Base-by-base conservation (phyloP, 1,140 invertebrate species). In the Drosophila chauvacae region DNA sequence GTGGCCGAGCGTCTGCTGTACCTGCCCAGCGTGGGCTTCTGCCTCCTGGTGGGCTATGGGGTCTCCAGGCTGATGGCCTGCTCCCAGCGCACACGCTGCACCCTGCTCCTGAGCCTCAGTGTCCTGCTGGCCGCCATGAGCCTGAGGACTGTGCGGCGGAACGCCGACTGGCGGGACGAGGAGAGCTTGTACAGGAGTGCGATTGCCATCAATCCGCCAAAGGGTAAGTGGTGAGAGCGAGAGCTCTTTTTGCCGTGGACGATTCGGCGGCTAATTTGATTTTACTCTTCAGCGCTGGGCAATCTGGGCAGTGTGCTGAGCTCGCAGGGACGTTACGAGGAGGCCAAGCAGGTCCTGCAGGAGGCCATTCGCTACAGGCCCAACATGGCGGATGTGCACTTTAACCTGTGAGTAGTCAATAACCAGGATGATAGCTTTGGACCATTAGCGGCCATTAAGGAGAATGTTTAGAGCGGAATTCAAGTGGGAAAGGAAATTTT, bases 301-400 rank as follows among this genome's bases (percentile, higher is more conserved):
- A 98, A 98, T 94, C 94, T 98, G 92, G 98, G 97, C 64, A 98
- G 97, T 91, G 96, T 98, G 59, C 94, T 98, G 60, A 99, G 97
- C 92, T 95, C 96, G 26, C 96, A 97, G 92, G 97, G 97, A 42
- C 94, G 96, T 65, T 94, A 95, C 47, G 94, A 95, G 47, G 97
- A 98, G 94, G 98, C 98, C 2, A 97, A 98, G 93, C 94, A 94
- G 88, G 97, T 97, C 28, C 97, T 97, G 92, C 95, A 96, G 91
- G 96, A 96, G 92, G 98, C 98, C 48, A 95, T 99, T 26, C 94
- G 95, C 63, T 96, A 97, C 94, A 95, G 97, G 93, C 96, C 96
- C 70, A 98, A 98, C 93, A 98, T 98, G 97, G 98, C 98, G 62
- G 98, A 99, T 92, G 97, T 98, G 51, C 97, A 98, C 94, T 98